Conservation (phyloP, 2,113 vertebrate species). For the Cyprinodon brontotheroides region DNA sequence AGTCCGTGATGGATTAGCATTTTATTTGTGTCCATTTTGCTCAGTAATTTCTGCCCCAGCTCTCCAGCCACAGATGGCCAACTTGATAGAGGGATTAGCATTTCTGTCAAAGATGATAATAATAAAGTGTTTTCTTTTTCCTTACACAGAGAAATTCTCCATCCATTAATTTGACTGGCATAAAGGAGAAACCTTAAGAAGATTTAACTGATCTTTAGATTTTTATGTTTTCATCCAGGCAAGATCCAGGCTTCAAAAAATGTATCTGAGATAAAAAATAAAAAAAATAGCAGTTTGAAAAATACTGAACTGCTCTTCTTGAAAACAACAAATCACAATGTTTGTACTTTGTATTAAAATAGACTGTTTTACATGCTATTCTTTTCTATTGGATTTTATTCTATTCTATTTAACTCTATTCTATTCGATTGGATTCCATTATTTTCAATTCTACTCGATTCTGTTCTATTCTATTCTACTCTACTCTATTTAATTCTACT, state of each 20-base stretch:
- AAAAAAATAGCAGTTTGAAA: not conserved
- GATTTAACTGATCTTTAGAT: not conserved
- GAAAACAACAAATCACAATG: not conserved
- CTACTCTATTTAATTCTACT: no score
- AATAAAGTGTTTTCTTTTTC: constrained; percentile 54
- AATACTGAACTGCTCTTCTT: not conserved
- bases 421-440: no score
- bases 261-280: not conserved
- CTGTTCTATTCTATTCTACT: no score
- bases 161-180: constrained; percentile 33
- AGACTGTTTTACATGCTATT: no score
- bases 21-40: constrained; percentile 78
- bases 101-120: constrained; percentile 69
- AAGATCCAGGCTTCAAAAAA: not conserved
- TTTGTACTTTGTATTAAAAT: no score
- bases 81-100: constrained; percentile 70
- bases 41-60: constrained; percentile 69
- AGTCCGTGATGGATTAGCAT: constrained; percentile 69
- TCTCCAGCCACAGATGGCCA: constrained; percentile 76
- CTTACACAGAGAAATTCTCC: constrained; percentile 42
- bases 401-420: no score
- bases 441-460: no score
- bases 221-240: not conserved
- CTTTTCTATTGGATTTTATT: no score
- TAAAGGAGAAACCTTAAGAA: not conserved